These are phyloP conservation scores for Cyprinodon diabolis DNA, from an alignment of 2,797 vertebrate species.

Conservation along the genomic window DNA sequence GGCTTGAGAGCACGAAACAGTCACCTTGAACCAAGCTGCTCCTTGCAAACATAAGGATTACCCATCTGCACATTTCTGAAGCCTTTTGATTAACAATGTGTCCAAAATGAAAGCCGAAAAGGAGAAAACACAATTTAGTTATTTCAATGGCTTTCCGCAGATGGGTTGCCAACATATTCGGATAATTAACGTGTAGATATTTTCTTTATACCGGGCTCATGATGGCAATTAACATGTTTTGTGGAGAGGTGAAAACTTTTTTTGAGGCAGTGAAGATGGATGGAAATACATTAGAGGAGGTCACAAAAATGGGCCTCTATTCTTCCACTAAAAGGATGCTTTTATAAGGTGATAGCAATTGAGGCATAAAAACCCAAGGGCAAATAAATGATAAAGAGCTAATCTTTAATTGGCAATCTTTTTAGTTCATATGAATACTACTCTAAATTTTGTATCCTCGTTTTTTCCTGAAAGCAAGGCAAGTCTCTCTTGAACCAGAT, in stretches of 20 bases:
- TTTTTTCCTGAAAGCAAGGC: conserved; percentile 71
- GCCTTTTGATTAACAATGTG: conserved; percentile 86
- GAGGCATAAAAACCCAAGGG: conserved; percentile 81
- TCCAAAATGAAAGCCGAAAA: conserved; percentile 83
- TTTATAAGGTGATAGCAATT: conserved; percentile 84
- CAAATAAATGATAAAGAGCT: conserved; percentile 81
- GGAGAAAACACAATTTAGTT: conserved; percentile 81
- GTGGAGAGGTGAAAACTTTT: conserved; percentile 86
- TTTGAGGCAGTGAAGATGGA: conserved; percentile 79
- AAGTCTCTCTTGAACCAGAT: conserved; percentile 77
- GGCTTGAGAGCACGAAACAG: conserved; percentile 78
- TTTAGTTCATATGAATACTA: conserved; percentile 75
- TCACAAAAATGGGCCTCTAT: conserved; percentile 81
- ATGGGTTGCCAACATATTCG: conserved; percentile 85
- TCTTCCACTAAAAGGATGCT: conserved; percentile 83
- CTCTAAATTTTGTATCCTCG: conserved; percentile 73
- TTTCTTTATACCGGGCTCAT: conserved; percentile 79
- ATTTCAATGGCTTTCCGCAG: conserved; percentile 84
- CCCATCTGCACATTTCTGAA: conserved; percentile 89
- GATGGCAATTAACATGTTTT: conserved; percentile 87
- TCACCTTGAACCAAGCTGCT: conserved; percentile 86
- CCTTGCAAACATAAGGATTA: conserved; percentile 82
- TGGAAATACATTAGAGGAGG: conserved; percentile 84
- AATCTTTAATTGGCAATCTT: conserved; percentile 83
- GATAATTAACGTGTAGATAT: conserved; percentile 86